Evolutionary conservation across 2,888 invertebrate species (phyloP), one percentile per base, ranked within the genome.

Genomic region (Rhodophaea formosa): DNA sequence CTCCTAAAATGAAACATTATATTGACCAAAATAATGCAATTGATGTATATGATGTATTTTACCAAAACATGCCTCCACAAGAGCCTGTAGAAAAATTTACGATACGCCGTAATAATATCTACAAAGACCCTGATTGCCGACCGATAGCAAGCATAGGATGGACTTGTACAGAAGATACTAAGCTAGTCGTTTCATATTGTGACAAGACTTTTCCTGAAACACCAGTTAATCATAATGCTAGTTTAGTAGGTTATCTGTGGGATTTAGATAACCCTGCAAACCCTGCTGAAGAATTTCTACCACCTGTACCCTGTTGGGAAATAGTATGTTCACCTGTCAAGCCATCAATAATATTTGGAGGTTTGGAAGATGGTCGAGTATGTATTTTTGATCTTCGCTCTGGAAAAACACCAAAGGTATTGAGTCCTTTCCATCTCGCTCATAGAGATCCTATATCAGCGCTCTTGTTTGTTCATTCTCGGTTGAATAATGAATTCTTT

Each of bases 21-120:
- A 92, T 95, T 47, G 83, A 92, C 60, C 95, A 96, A 80, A 96
- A 96, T 77, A 96, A 95, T 79, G 94, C 95, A 5, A 92, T 96
- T 47, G 94, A 95, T 74, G 94, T 96, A 69, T 96, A 95, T 75
- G 92, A 95, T 75, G 93, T 95, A 69, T 96, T 94, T 72, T 96
- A 95, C 72, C 81, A 80, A 44, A 92, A 93, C 63, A 82, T 93
- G 58, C 86, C 91, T 17, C 71, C 84, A 2, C 74, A 77, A 7
- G 75, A 84, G 8, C 78, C 92, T 3, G 79, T 87, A 8, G 93
- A 93, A 68, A 89, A 92, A 61, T 88, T 86, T 51, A 79, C 74
- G 46, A 83, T 92, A 0, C 84, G 88, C 7, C 92, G 94, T 0
- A 92, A 93, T n/a, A 94, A 94, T 71, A 91, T 94, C 0, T 95